Evolutionary conservation across 2,797 vertebrate genomes (phyloP), one percentile per base, ranked within the genome.

Genomic region (Melanotaenia boesemani): DNA sequence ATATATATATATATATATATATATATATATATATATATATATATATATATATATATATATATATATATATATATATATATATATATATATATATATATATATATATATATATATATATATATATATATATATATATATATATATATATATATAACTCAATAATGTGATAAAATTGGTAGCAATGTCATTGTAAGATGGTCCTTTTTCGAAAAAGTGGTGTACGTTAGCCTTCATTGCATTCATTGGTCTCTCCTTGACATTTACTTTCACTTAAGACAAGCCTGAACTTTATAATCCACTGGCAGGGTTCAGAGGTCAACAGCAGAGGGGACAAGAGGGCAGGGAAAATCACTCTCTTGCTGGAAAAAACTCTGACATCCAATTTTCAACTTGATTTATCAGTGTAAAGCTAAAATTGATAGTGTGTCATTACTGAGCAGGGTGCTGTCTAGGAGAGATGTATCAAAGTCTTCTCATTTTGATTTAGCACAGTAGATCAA

Each of bases 301-400:
- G 94, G 94, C 94, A 93, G 92, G 93, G 94, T 96, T 97, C 96
- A 94, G 93, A 94, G 97, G 97, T 97, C 96, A 97, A 95, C 90
- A 90, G 91, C 90, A 92, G 88, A 89, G 88, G 92, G 90, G 90
- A 85, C 82, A 81, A 83, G 87, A 95, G 95, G 94, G 91, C 93
- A 95, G 81, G 78, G 90, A 96, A 96, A 97, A 96, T 96, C 96
- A 95, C 95, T 96, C 93, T 90, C 94, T 88, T 86, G 83, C 91
- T 92, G 91, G 89, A 95, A 96, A 95, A 96, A 96, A 95, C 89
- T 81, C 94, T 98, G 98, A 98, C 98, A 99, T 97, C 96, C 97
- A 99, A 99, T 99, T 99, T 99, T 99, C 96, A 96, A 97, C 95
- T 95, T 99, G 98, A 99, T 99, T 99, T 99, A 99, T 99, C 98